phyloP scores from a whole-genome alignment of 2,888 invertebrate species.

The Nomada ruficornis region DNA sequence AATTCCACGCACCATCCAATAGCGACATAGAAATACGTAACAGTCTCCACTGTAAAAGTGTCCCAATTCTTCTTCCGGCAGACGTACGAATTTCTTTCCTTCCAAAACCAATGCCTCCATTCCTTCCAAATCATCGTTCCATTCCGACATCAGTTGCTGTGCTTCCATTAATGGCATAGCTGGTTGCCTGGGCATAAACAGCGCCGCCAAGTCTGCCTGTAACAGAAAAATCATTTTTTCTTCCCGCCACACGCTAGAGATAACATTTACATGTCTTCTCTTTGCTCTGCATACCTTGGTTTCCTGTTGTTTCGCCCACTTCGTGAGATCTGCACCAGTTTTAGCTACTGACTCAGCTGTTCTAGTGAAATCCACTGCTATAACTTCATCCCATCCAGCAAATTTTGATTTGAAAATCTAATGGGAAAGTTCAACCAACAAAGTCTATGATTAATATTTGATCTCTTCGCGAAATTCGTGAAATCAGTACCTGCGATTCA shows the following conservation, averaged over 20 bases:
- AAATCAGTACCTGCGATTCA: constrained; percentile 89
- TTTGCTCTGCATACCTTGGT: constrained; percentile 86
- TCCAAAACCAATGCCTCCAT: constrained; percentile 99
- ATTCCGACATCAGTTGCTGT: constrained; percentile 95
- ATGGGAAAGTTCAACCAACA: neutral
- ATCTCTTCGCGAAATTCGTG: neutral
- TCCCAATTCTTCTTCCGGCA: constrained; percentile 97
- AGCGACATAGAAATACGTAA: constrained; percentile 98
- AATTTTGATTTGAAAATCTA: constrained; percentile 98
- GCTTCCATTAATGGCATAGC: constrained; percentile 94
- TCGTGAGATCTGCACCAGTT: constrained; percentile 97
- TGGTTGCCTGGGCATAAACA: constrained; percentile 97
- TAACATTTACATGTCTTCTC: neutral
- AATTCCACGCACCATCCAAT: constrained; percentile 89
- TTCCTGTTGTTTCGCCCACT: constrained; percentile 95
- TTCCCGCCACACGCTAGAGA: no score
- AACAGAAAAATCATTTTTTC: constrained; percentile 2
- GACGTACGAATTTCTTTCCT: constrained; percentile 97
- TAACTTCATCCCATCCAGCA: constrained; percentile 99
- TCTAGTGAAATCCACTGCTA: constrained; percentile 99
- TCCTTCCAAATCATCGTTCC: constrained; percentile 99
- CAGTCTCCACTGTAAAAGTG: constrained; percentile 97
- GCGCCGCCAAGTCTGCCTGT: constrained; percentile 95
- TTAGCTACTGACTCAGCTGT: constrained; percentile 98
- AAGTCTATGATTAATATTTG: neutral